Conservation (phyloP, 2,113 vertebrate genomes). For the Erythrocercus mccallii region DNA sequence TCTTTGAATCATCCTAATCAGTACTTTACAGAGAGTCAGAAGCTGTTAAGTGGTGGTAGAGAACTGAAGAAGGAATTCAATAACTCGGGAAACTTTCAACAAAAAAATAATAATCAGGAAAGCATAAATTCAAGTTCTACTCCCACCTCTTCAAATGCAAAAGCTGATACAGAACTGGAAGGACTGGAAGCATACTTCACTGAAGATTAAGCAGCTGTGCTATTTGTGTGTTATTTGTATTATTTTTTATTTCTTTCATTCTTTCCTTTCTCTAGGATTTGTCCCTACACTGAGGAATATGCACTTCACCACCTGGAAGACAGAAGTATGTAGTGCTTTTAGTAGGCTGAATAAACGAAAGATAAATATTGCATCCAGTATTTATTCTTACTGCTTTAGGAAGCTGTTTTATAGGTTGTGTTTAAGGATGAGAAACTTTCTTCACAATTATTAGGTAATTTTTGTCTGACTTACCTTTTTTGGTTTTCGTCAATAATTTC, state of each 20-base stretch:
- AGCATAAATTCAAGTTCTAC: slow-evolving; percentile 4
- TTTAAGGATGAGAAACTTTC: background rate
- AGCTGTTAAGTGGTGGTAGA: slow-evolving; percentile 69
- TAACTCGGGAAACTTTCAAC: slow-evolving; percentile 67
- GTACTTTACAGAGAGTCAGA: slow-evolving; percentile 92
- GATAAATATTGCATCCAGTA: background rate
- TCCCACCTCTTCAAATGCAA: slow-evolving; percentile 16
- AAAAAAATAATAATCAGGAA: slow-evolving; percentile 62
- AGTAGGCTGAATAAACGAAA: background rate
- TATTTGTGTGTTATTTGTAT: background rate
- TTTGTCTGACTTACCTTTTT: background rate
- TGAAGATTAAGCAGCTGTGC: slow-evolving; percentile 50
- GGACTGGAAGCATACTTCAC: slow-evolving; percentile 82
- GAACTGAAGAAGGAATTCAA: slow-evolving; percentile 84
- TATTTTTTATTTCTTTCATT: background rate
- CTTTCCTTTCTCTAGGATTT: background rate
- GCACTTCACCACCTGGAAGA: background rate
- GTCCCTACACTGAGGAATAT: background rate
- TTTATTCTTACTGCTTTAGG: background rate
- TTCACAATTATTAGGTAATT: background rate
- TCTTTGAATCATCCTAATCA: slow-evolving; percentile 96
- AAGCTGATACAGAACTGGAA: slow-evolving; percentile 75
- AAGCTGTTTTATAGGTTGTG: background rate
- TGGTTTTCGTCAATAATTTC: background rate
- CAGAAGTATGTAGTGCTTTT: background rate